A percentile compares a stretch with the other conserved stretches of the same genome.
These are phyloP conservation scores for Chondrilla cf. caribensis DNA, from an alignment of 37 sponge, comb jelly and placozoan genomes.

Conservation along the genomic window DNA sequence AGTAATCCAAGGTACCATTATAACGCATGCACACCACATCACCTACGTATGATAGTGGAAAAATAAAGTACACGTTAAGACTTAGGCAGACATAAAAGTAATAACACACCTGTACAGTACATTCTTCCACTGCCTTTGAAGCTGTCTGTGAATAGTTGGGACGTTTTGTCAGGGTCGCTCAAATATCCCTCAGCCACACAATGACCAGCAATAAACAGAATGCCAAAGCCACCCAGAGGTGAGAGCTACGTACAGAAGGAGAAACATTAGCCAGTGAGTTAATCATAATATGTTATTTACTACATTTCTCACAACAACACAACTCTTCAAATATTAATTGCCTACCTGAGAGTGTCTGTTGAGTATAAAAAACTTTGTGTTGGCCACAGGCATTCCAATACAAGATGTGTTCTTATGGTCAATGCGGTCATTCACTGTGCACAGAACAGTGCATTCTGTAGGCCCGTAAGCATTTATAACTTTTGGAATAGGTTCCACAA, in stretches of 20 bases:
- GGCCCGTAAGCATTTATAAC: conserved; percentile 39
- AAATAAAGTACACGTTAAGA: no score
- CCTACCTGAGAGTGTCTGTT: conserved; percentile 1
- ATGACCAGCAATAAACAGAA: conserved; percentile 43
- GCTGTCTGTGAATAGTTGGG: conserved; percentile 13
- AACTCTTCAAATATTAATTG: no score
- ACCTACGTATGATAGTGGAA: background rate
- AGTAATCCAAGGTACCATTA: conserved; percentile 31
- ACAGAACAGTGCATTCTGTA: conserved; percentile 37
- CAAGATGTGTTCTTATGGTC: background rate
- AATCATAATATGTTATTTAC: no score
- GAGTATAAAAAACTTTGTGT: conserved; percentile 4
- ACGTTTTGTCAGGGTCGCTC: conserved; percentile 19
- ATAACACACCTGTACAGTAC: conserved; percentile 27
- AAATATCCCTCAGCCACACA: conserved; percentile 42
- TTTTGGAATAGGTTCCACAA: conserved; percentile 1
- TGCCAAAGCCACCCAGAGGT: conserved; percentile 25
- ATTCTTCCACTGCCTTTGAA: conserved; percentile 10
- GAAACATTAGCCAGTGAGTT: background rate
- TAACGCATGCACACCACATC: conserved; percentile 37
- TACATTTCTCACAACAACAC: no score
- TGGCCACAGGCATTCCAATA: conserved; percentile 31
- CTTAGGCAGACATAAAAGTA: background rate
- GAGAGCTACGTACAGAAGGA: background rate
- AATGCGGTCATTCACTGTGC: background rate